A percentile compares a stretch with the other conserved stretches of the same genome.
These are phyloP conservation scores for Bettongia penicillata DNA, from an alignment of 2,113 vertebrate genomes.

Conservation along the genomic window DNA sequence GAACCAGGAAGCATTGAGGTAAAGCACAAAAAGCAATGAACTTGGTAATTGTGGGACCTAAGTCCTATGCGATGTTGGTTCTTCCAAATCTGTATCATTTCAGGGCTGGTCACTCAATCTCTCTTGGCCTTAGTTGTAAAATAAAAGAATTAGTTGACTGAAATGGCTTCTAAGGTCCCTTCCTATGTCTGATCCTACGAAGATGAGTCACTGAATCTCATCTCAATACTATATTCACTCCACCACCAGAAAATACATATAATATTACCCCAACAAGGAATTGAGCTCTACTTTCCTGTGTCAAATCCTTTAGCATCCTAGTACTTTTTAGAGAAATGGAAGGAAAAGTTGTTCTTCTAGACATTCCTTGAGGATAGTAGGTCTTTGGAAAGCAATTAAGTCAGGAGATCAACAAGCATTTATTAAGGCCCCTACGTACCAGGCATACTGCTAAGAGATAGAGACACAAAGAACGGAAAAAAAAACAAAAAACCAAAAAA, in stretches of 20 bases:
- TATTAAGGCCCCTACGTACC: neutral
- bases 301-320: neutral
- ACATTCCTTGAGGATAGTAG: constrained; percentile 64
- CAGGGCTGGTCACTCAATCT: neutral
- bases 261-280: neutral
- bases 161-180: neutral
- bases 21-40: neutral
- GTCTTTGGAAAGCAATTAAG: constrained; percentile 49
- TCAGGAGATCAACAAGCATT: neutral
- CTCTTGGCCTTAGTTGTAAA: neutral
- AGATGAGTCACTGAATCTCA: neutral
- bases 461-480: neutral
- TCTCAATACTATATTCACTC: neutral
- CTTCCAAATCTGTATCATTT: neutral
- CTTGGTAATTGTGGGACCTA: neutral
- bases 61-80: neutral
- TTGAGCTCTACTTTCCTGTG: neutral
- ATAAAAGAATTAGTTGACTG: neutral
- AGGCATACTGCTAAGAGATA: neutral
- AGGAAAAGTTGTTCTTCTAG: constrained; percentile 55
- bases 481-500: neutral
- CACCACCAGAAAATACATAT: neutral
- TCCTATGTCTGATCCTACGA: neutral
- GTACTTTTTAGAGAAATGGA: neutral
- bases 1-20: neutral